Evolutionary conservation across 2,888 invertebrate species (phyloP), one percentile per base, ranked within the genome.

Genomic region (Meiosimyza platycephala): DNA sequence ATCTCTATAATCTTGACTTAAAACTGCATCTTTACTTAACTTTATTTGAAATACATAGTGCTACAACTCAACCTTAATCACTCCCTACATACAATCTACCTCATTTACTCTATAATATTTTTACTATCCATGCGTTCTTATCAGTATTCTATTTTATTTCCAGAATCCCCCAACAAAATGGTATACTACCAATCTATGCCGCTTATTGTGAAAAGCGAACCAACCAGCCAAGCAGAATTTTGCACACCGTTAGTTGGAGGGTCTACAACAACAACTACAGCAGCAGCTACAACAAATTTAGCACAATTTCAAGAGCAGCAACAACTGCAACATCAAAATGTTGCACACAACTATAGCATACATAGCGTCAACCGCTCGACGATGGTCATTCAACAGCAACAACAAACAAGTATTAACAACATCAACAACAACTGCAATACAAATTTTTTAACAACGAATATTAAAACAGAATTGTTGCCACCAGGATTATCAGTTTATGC

Each of bases 151-250:
- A 6, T 40, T 40, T 9, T 40, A 82, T 86, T 76, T 81, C 7
- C 72, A 87, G 87, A 86, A 78, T 79, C 80, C 75, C 76, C 76
- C 75, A 78, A 76, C 79, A 87, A 86, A 76, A 88, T 88, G 87
- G 88, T 88, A 72, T 88, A 88, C 78, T 86, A 88, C 77, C 83
- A 86, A 75, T 82, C 88, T 64, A 82, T 85, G 72, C 86, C 85
- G 75, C 78, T 87, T 69, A 85, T 87, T 73, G 85, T 87, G 79
- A 87, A 87, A 82, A 82, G 85, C 50, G 88, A 88, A 76, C 85
- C 84, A 75, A 79, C 84, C 73, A 81, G 80, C 70, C 85, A 86
- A 78, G 74, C 82, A 64, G 84, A 86, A 70, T 82, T 85, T 69
- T 87, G 87, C 66, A 76, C 80, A 15, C 80, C 81, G 7, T 74